Percentiles rank a stretch among this genome's conserved stretches.
Evolutionary conservation across 2,113 vertebrate species (phyloP).

Genomic region (Myrmophylax atrothorax): DNA sequence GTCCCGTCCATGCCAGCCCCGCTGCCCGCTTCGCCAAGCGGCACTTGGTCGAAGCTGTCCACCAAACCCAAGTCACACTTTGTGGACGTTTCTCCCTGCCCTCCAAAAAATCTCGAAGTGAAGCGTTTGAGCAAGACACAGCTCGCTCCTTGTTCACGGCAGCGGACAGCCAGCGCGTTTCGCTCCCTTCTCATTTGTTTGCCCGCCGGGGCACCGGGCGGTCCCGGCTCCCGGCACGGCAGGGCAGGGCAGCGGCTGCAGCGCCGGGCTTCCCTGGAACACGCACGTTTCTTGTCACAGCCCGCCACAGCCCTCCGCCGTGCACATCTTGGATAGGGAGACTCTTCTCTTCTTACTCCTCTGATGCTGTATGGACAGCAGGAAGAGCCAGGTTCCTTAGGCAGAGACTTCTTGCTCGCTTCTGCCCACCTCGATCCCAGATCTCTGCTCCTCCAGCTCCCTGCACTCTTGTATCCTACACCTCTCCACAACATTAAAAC

Average conservation of each 20-base stretch:
- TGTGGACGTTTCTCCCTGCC: fast-evolving
- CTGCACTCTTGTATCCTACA: not conserved
- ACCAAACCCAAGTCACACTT: not conserved
- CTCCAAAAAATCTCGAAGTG: not conserved
- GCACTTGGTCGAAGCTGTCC: not conserved
- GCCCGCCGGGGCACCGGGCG: too few species aligned
- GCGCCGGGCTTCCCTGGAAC: not conserved
- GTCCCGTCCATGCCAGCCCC: not conserved
- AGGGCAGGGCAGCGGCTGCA: not conserved
- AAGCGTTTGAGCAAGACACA: not conserved
- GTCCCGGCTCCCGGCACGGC: not conserved
- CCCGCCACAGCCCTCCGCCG: not conserved
- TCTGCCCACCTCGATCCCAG: fast-evolving
- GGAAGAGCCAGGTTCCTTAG: not conserved
- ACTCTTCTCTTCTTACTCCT: too few species aligned
- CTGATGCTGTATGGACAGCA: fast-evolving
- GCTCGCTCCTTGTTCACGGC: not conserved
- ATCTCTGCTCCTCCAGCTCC: not conserved
- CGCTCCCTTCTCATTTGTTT: not conserved
- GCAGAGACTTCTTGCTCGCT: not conserved
- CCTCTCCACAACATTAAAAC: not conserved
- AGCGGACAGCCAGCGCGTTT: not conserved
- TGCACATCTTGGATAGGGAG: not conserved
- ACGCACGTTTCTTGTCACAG: not conserved
- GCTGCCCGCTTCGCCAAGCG: not conserved